Base-by-base conservation (phyloP, 2,797 vertebrate genomes). In the Morus bassanus region DNA sequence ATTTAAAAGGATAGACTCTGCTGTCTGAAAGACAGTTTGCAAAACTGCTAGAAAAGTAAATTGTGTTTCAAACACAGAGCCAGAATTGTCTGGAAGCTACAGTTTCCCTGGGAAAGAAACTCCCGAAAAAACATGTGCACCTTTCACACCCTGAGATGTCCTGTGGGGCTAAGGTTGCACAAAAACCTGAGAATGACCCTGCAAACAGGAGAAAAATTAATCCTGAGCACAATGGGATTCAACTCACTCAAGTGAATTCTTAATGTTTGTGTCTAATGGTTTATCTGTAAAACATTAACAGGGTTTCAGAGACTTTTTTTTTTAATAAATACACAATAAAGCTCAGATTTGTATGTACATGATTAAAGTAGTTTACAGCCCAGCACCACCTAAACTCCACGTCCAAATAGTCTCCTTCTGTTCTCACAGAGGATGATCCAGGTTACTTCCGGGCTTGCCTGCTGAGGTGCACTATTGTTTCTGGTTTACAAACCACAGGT, bases 101-200 rank as follows among this genome's bases (percentile, higher is more conserved):
- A 23, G 27, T 46, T 77, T 67, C 27, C 7, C 13, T 78, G 31
- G 9, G n/a, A 83, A 9, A 68, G 60, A 77, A 77, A 4, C 4
- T 61, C 18, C 16, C 9, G 6, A 31, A 31, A 73, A 16, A 21
- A 0, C 3, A 3, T 2, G 1, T 5, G 15, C 33, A 51, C 13
- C 16, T 7, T 73, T 67, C 33, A 67, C 7, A 46, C 4, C 12
- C 13, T 21, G 37, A 59, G 37, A 27, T 75, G 18, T 60, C 21
- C 23, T 28, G 8, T 24, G 46, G 18, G 3, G 10, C 17, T 69
- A 53, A 56, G 7, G 18, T 46, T 77, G 39, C n/a, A 48, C 9
- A 72, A 30, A 67, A 41, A 23, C 7, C 37, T 33, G 11, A 77
- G 10, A 57, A 28, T 11, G 25, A 30, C 28, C 24, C 41, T 46